Evolutionary conservation across 2,888 invertebrate species (phyloP).

Genomic region (Trypoxylon attenuatum): DNA sequence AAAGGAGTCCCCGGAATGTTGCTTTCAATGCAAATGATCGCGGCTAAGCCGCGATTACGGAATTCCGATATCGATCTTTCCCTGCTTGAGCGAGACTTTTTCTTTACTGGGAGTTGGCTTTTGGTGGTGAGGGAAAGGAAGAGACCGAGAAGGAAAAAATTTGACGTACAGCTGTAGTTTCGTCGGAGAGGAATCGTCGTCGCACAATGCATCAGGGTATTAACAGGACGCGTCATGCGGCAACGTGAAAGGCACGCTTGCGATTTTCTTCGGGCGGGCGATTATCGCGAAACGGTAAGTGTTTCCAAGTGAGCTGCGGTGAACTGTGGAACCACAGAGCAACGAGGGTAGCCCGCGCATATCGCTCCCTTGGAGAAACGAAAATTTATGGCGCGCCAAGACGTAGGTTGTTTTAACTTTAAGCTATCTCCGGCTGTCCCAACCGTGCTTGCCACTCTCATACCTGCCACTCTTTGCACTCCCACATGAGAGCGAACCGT

Average conservation of each 20-base stretch:
- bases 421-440: slow-evolving; percentile 51
- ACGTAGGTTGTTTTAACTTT: slow-evolving; percentile 61
- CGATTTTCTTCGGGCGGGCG: slow-evolving; percentile 7
- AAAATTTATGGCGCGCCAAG: slow-evolving; percentile 61
- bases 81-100: too few species aligned
- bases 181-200: not conserved
- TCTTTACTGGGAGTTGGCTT: too few species aligned
- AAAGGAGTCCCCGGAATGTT: not conserved
- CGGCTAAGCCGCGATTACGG: not conserved
- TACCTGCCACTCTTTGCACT: slow-evolving; percentile 18
- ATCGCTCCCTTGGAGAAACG: slow-evolving; percentile 35
- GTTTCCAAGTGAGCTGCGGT: slow-evolving; percentile 11
- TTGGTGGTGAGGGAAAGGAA: too few species aligned
- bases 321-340: not conserved
- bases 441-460: slow-evolving; percentile 13
- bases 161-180: not conserved
- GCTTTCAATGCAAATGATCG: not conserved
- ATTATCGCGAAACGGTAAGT: slow-evolving; percentile 12
- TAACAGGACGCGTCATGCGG: not conserved
- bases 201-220: slow-evolving; percentile 7
- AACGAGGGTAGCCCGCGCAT: slow-evolving; percentile 10
- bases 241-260: slow-evolving; percentile 8
- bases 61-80: not conserved
- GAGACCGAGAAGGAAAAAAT: not conserved
- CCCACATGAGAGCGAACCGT: slow-evolving; percentile 20